Base-by-base conservation (phyloP, 1,140 invertebrate species). In the Cataglyphis hispanica region DNA sequence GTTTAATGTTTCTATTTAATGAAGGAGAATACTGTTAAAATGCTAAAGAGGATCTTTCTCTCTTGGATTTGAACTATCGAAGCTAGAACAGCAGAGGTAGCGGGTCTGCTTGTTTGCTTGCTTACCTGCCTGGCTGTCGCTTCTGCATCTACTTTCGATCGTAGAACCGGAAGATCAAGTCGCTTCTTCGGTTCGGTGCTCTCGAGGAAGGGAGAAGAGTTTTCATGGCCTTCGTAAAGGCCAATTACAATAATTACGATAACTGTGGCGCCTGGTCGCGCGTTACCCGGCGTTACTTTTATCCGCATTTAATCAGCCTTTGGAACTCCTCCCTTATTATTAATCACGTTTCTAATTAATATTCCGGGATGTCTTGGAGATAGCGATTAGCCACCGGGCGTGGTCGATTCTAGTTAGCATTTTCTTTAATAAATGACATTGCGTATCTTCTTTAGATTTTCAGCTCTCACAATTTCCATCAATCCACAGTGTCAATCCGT, bases 211-310 rank as follows among this genome's bases (percentile, higher is more conserved):
- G 63, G 34, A 83, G 84, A 66, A 86, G 46, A 91, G 88, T 92
- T 87, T 92, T 87, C 87, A 86, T 88, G 75, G 87, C 86, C 86
- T 87, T 88, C 69, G 83, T 88, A 91, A 91, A 89, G 69, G 87
- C 91, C 92, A 92, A 93, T 93, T 93, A 93, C 91, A 87, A 92
- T 93, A 93, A 93, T 93, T 93, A 92, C 92, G 92, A 91, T 91
- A 93, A 93, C 92, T 91, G 91, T 92, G 90, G 87, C 89, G 89
- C 87, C 89, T 91, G 70, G 75, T 61, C 84, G 84, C 56, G 75
- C 85, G 67, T 66, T 70, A 46, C 19, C 58, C 86, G 72, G 61
- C 69, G 86, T 84, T 89, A 86, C 85, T 87, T 74, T 77, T 86
- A 86, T 87, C 76, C 86, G 40, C 74, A 76, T 25, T 77, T 61